Base-by-base conservation (phyloP, 2,797 vertebrate genomes). In the Merluccius polli region DNA sequence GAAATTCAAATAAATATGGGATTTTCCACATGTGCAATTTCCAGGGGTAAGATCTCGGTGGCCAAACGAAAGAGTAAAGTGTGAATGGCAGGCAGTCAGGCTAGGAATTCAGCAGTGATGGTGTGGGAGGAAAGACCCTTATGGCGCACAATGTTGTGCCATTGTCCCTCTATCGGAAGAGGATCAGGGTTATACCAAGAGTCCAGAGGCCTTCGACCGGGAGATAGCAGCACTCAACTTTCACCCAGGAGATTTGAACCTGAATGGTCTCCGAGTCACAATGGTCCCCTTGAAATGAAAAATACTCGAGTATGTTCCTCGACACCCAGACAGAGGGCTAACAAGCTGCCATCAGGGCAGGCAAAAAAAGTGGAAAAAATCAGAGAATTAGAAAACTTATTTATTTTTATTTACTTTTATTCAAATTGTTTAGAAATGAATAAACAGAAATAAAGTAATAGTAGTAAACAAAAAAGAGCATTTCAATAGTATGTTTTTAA, bases 181-280 rank as follows among this genome's bases (percentile, higher is more conserved):
- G 87, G 81, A 85, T 84, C 27, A 71, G 78, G 77, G 78, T 70
- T 77, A 87, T 85, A 87, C 86, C 78, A 86, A 81, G 81, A 87
- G 84, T 85, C 79, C 69, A 80, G 78, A 82, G 81, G 79, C 83
- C 82, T 77, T 72, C 41, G 18, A 71, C 59, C 29, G 36, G 65
- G 63, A 77, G 77, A 80, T 74, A 70, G 79, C 77, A 82, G 80
- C 81, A 82, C 87, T 91, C 89, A 81, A 79, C 89, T 91, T 89
- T 89, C 90, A 89, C 87, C 87, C 85, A 75, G 36, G 85, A 87
- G 83, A 87, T 86, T 82, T 74, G 79, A 81, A 82, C 69, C 82
- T 90, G 87, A 90, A 90, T 86, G 81, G 85, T 27, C 76, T 83
- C 86, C 75, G 78, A 83, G 87, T 78, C 86, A 81, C 85, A 81